Evolutionary conservation across 2,113 vertebrate genomes (phyloP).

Genomic region (Rutilus rutilus): DNA sequence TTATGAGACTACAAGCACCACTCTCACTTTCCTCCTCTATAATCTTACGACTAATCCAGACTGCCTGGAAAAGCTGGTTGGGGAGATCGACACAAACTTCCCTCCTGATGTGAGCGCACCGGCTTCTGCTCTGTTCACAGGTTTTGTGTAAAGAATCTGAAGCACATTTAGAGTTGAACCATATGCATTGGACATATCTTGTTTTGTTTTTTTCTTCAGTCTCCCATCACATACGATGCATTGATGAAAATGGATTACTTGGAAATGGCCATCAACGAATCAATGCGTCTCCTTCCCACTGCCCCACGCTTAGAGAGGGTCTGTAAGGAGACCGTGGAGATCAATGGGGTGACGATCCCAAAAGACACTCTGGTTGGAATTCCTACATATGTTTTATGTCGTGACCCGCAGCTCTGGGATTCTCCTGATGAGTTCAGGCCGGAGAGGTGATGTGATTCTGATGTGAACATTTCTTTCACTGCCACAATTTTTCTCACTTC

Average conservation of each 20-base stretch:
- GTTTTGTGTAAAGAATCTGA: background rate
- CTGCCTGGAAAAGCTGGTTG: slow-evolving; percentile 74
- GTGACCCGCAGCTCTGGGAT: slow-evolving; percentile 66
- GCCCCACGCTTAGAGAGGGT: slow-evolving; percentile 72
- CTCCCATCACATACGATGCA: slow-evolving; percentile 66
- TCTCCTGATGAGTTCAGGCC: slow-evolving; percentile 80
- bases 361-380: slow-evolving; percentile 69
- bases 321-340: slow-evolving; percentile 80
- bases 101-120: slow-evolving; percentile 74
- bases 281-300: slow-evolving; percentile 75
- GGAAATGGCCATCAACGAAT: slow-evolving; percentile 82
- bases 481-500: slow-evolving; percentile 9
- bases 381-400: slow-evolving; percentile 73
- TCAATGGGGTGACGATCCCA: slow-evolving; percentile 79
- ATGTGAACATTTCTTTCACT: background rate
- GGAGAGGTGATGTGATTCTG: slow-evolving; percentile 72
- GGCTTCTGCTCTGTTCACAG: background rate
- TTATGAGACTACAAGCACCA: slow-evolving; percentile 81
- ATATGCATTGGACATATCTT: background rate
- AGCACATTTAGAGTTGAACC: background rate
- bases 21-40: slow-evolving; percentile 77
- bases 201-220: slow-evolving; percentile 51
- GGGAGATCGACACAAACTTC: slow-evolving; percentile 78
- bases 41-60: slow-evolving; percentile 79
- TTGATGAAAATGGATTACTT: slow-evolving; percentile 85